Base-by-base conservation (phyloP, 2,797 vertebrate genomes). In the Catharus ustulatus region DNA sequence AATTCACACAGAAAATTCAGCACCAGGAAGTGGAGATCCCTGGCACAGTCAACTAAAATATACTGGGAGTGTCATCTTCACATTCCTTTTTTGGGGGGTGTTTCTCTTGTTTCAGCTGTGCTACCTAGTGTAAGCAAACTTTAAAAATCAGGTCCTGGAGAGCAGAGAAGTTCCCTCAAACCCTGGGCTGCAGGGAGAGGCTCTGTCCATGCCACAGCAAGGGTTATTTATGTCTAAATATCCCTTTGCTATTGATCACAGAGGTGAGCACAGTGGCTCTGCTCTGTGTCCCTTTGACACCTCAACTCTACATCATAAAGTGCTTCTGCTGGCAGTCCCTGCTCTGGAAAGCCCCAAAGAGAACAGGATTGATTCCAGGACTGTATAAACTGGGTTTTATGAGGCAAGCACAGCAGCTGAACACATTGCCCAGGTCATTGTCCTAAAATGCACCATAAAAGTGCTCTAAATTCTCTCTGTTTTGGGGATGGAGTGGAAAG, bases 361-460 rank as follows among this genome's bases (percentile, higher is more conserved):
- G 58, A 84, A 15, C 16, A 89, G 58, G 46, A 93, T 49, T 93
- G 36, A 83, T 85, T 90, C 87, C 89, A 94, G 66, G 49, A 73
- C 29, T 80, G 34, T 34, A 90, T 84, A 91, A 95, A 93, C 61
- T 22, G 34, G 58, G 38, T 48, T 95, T 97, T 95, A 94, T 45
- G 89, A 93, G 58, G 58, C 69, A 94, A 78, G 62, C 4, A 29
- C 77, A 90, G 84, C 30, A 77, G 46, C 84, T 92, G 57, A 89
- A 73, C 68, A 81, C 27, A 81, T 51, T 87, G 84, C 64, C 81
- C 81, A 83, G 57, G 90, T 93, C 95, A 62, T 19, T 94, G 93
- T 89, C 94, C 91, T 95, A 87, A 91, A 93, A 84, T 11, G 36
- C 66, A 81, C 55, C 79, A 69, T 95, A 91, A 95, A 94, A 94